Base-by-base conservation (phyloP, 2,797 vertebrate species). In the Aplochiton taeniatus region DNA sequence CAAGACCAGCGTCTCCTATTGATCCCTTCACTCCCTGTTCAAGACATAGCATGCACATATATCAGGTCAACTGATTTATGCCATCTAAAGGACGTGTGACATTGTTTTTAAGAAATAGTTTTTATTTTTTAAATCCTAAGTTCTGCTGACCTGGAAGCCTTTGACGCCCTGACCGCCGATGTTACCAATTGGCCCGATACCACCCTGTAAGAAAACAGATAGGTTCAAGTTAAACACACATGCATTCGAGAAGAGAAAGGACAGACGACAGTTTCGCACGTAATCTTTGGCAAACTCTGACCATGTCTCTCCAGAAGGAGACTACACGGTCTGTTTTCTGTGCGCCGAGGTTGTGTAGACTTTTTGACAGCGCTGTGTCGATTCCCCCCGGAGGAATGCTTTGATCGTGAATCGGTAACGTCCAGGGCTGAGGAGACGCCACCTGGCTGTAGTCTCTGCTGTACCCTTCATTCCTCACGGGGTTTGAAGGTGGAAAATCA, bases 111-210 rank as follows among this genome's bases (percentile, higher is more conserved):
- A n/a, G n/a, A n/a, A n/a, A n/a, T n/a, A n/a, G n/a, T n/a, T n/a
- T n/a, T n/a, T n/a, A n/a, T n/a, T n/a, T n/a, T n/a, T n/a, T n/a
- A n/a, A n/a, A n/a, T n/a, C n/a, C n/a, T n/a, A n/a, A n/a, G n/a
- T n/a, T 19, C 17, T 13, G 86, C 91, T 74, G 52, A 98, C 97
- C 96, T 99, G 97, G 86, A 93, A 98, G 65, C 97, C 97, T 86
- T 93, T 93, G n/a, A 93, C 63, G 17, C 97, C 97, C 0, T 89
- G 90, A 54, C 83, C 85, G 68, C 97, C 97, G 0, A 59, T 4
- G 19, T 92, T 93, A 42, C 97, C 97, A 59, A 81, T 87, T 5
- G 89, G 87, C 73, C 97, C 97, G 0, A 97, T 87, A 0, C 92
- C 91, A 20, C 97, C 97, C 97, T 99, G 87, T 72, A 65, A 52